Evolutionary conservation across 2,888 invertebrate species (phyloP), one percentile per base, ranked within the genome.

Genomic region (Drosophila emarginata): DNA sequence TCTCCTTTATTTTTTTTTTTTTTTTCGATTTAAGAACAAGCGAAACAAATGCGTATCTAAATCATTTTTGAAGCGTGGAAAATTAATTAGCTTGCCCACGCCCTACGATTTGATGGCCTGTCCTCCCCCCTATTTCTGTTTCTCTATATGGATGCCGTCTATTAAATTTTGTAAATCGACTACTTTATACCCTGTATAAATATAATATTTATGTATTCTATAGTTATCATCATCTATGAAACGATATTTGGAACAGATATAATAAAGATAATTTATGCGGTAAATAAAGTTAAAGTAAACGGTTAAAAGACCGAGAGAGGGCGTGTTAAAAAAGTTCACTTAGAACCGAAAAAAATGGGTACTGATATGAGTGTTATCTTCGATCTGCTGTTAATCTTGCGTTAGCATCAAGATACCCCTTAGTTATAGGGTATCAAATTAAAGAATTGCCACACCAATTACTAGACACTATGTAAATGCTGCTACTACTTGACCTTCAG

Each of bases 81-180:
- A 58, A 67, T 75, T 77, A 77, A 79, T 78, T 77, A 75, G 63
- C 15, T 60, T 66, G 70, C 74, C 73, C 67, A 67, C 45, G 45
- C 45, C 45, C 45, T 45, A 45, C 4, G 21, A 45, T 64, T 40
- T 64, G 64, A 51, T 79, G 64, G 64, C 36, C 61, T 53, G 15
- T 45, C 18, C 15, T 5, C 40, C 15, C 9, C 12, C 12, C 4
- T 45, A 18, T 21, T 21, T 21, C 21, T 18, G 1, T 21, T 45
- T 45, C 40, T 15, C 2, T 40, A 40, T 18, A 45, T 26, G n/a
- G 14, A 39, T 39, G n/a, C 39, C 14, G n/a, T 39, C n/a, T n/a
- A n/a, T n/a, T 40, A 3, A 7, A 18, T 45, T 45, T 45, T 12
- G 1, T 2, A 0, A 21, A 7, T 45, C 45, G 45, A 45, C 45